phyloP scores from a whole-genome alignment of 2,888 invertebrate species.

The Tetranychus piercei region DNA sequence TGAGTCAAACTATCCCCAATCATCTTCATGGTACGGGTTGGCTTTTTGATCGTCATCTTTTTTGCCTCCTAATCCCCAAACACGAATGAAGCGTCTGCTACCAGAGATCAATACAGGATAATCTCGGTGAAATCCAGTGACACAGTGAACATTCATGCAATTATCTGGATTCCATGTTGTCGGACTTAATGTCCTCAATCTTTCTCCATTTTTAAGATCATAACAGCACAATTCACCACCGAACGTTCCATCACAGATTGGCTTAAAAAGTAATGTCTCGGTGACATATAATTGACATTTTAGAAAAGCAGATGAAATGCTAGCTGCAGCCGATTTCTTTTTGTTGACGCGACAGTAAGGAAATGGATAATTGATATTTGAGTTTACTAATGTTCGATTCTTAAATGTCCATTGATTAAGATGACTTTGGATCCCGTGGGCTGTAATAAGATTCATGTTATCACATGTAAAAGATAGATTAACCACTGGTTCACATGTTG shows the following conservation, averaged over 20 bases:
- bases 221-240: conserved; percentile 6
- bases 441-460: conserved; percentile 15
- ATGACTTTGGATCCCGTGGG: conserved; percentile 10
- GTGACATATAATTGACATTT: conserved; percentile 18
- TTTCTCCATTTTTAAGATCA: conserved; percentile 4
- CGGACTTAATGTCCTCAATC: not conserved
- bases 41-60: not conserved
- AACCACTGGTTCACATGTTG: conserved; percentile 16
- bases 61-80: not conserved
- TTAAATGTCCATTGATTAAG: conserved; percentile 20
- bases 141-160: conserved; percentile 3
- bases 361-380: conserved; percentile 17
- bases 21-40: too few relatives aligned
- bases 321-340: not conserved
- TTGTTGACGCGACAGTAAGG: not conserved
- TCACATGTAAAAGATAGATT: conserved; percentile 16
- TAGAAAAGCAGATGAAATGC: conserved; percentile 8
- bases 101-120: not conserved
- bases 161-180: conserved; percentile 2
- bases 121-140: conserved; percentile 5
- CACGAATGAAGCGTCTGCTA: conserved; percentile 1
- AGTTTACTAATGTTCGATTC: not conserved
- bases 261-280: conserved; percentile 16
- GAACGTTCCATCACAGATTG: not conserved
- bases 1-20: too few relatives aligned